Base-by-base conservation (phyloP, 1,140 invertebrate genomes). In the Drosophila guanche region DNA sequence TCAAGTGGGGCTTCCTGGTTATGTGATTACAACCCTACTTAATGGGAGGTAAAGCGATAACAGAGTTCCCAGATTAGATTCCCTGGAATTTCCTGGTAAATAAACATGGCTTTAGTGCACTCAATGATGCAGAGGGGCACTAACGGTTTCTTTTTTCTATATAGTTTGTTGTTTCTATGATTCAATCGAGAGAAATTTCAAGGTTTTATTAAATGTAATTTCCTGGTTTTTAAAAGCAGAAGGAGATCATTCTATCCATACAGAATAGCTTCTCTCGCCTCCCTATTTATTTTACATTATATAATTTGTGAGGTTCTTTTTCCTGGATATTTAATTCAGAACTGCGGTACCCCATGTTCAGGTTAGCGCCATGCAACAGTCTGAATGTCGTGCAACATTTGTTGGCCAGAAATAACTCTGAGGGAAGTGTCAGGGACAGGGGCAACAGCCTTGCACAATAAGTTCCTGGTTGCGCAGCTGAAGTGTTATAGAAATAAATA, bases 401-500 rank as follows among this genome's bases (percentile, higher is more conserved):
- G 3, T 12, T 37, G 10, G 10, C 33, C 33, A 37, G 33, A 37
- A 37, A 37, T 37, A 37, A 12, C 33, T 37, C 10, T 10, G 10
- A 10, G 33, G 3, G 33, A 0, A 37, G 33, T 12, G 33, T 37
- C 33, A 37, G 33, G 33, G 29, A 4, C 33, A 4, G 33, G 8
- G 33, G 29, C 60, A 37, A 37, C 53, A 78, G 70, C 83, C 83
- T 86, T 71, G 75, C 83, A 74, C 83, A 86, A 86, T 86, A 83
- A 76, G 66, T 86, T 88, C 66, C 62, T 71, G 81, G 83, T 86
- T 86, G 83, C 69, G 83, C 66, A 40, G 75, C 59, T 63, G 27
- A 46, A 61, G 42, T 48, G 68, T 23, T 33, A 45, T n/a, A 43
- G 65, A 55, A 53, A 58, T 20, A 6, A 51, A 53, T 27, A 43